Conservation (phyloP, 2,797 vertebrate genomes). For the Taenioides sp. region DNA sequence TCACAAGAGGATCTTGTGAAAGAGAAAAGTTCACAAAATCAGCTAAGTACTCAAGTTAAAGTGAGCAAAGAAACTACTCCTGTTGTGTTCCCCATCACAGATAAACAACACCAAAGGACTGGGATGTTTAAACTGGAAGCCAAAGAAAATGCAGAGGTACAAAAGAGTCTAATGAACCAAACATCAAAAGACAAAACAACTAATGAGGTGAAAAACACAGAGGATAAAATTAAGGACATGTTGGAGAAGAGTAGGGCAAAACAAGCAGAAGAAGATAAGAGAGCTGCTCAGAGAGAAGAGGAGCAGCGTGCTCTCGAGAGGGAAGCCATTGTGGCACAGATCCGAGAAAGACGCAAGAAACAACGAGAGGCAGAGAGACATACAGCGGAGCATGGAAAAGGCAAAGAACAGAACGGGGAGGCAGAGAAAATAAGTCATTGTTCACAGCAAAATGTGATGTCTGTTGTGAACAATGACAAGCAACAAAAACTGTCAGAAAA, state of each 20-base stretch:
- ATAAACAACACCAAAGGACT: conserved; percentile 69
- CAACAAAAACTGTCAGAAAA: background rate
- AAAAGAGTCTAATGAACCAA: conserved; percentile 21
- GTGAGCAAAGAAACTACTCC: conserved; percentile 63
- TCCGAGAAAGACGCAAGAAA: conserved; percentile 51
- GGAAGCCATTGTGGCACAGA: conserved; percentile 44
- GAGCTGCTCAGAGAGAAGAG: conserved; percentile 49
- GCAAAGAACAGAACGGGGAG: conserved; percentile 30
- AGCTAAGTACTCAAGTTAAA: conserved; percentile 49
- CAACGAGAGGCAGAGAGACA: conserved; percentile 43
- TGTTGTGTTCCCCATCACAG: conserved; percentile 65
- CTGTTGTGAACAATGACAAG: background rate
- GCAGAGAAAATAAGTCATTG: conserved; percentile 23
- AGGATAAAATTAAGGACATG: conserved; percentile 43
- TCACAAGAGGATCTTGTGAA: conserved; percentile 43
- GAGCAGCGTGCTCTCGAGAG: conserved; percentile 53
- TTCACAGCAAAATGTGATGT: conserved; percentile 8
- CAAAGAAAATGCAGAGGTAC: conserved; percentile 51
- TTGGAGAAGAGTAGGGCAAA: conserved; percentile 50
- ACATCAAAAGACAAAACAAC: conserved; percentile 14
- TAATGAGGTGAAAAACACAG: conserved; percentile 22
- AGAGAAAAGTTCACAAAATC: conserved; percentile 51
- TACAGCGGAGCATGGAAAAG: conserved; percentile 32
- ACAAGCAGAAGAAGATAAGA: conserved; percentile 48
- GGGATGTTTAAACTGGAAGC: conserved; percentile 75